Conservation (phyloP, 2,113 vertebrate genomes). For the Sceloporus undulatus region DNA sequence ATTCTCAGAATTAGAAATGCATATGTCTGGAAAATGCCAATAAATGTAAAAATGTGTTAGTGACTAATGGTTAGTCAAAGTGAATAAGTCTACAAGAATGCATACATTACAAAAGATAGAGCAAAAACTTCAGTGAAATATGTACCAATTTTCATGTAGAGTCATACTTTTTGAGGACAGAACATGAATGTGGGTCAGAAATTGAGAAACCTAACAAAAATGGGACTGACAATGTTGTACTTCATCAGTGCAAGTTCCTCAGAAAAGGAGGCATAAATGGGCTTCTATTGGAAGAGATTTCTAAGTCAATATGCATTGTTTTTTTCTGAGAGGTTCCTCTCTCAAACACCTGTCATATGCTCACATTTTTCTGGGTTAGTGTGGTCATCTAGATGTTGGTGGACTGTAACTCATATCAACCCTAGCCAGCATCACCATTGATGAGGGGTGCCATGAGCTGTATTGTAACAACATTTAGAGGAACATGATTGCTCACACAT, state of each 20-base stretch:
- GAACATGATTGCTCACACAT: no score
- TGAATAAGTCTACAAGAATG: background rate
- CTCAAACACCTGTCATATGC: background rate
- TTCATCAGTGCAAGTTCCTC: background rate
- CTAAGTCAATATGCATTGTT: no score
- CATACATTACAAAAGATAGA: background rate
- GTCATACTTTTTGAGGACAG: background rate
- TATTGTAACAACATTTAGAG: no score
- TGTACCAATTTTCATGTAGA: background rate
- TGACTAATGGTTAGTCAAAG: background rate
- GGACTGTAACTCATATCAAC: no score
- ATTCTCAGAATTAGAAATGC: no score
- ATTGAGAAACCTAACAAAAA: no score
- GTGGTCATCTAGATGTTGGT: background rate
- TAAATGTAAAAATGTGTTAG: background rate
- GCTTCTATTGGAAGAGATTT: background rate
- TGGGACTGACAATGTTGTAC: no score
- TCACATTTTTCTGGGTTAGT: background rate
- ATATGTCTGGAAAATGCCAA: no score
- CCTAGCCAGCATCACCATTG: no score
- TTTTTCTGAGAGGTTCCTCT: no score
- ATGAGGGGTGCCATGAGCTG: no score
- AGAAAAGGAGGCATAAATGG: background rate
- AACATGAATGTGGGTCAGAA: background rate
- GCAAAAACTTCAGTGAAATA: background rate